Evolutionary conservation across 2,797 vertebrate genomes (phyloP), one percentile per base, ranked within the genome.

Genomic region (Spinus pinus): DNA sequence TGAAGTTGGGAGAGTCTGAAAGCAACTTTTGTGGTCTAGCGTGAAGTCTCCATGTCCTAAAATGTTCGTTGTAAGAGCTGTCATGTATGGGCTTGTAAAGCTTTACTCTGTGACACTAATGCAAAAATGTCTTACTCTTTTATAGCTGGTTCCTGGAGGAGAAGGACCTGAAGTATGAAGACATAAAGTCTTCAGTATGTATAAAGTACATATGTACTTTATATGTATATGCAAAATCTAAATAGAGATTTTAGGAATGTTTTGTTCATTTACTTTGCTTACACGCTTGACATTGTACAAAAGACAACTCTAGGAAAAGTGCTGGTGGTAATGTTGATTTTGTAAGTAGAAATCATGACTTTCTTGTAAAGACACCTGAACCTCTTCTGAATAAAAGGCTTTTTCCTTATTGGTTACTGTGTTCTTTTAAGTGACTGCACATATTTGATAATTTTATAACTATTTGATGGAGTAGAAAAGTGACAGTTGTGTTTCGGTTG

Each of bases 81-180:
- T 50, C 7, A 4, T 8, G 2, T 42, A 25, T 49, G 41, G 10
- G 31, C 72, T 78, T 61, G 42, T 78, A 39, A 30, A 72, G 18
- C 25, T 82, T 25, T 39, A 3, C 14, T 42, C 17, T 39, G 2
- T 49, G n/a, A 28, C n/a, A 44, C 37, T 92, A 66, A 92, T 47
- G 39, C 46, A 62, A 49, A 88, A 51, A 54, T 83, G 7, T 80
- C 22, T 42, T 95, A 71, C 37, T 82, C 54, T 85, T 90, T 75
- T 97, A 28, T 96, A 99, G 99, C 98, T 99, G 91, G 99, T 99
- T 96, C 99, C 99, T 62, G 99, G 99, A 97, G 99, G 99, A 95
- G 99, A 99, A 98, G 99, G 99, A 85, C 99, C 99, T 64, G 99
- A 99, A 97, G 99, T 99, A 31, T 93, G 90, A 94, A 92, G 95